phyloP scores from a whole-genome alignment of 2,113 vertebrate species.

The Eclectus roratus region DNA sequence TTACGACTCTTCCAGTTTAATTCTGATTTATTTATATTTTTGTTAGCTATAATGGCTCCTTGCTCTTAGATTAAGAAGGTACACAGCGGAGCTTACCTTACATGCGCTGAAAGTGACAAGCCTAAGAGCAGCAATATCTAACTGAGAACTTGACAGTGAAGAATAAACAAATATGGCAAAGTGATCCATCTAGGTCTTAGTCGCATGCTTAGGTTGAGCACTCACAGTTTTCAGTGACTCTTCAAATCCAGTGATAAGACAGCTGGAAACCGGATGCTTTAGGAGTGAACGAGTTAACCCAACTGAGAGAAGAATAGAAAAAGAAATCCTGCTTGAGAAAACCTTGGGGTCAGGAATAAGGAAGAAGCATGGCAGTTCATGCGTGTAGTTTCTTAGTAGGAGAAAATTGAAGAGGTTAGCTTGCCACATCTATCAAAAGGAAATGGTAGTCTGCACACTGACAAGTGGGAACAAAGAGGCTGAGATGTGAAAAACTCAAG shows the following conservation, averaged over 20 bases:
- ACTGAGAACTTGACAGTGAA: background rate
- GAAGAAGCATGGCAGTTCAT: background rate
- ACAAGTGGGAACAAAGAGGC: background rate
- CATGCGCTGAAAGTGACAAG: background rate
- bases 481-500: background rate
- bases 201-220: rapidly evolving
- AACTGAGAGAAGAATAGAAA: background rate
- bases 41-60: background rate
- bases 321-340: background rate
- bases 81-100: background rate
- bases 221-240: background rate
- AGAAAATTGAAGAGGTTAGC: background rate
- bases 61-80: background rate
- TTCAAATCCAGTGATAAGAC: background rate
- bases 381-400: background rate
- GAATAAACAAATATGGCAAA: background rate
- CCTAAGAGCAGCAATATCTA: background rate
- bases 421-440: background rate
- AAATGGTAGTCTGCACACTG: background rate
- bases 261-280: background rate
- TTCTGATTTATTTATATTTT: background rate
- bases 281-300: background rate
- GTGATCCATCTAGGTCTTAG: background rate
- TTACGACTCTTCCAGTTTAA: background rate
- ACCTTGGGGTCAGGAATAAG: background rate